Percentiles rank a stretch among this genome's conserved stretches.
These are phyloP conservation scores for Sebastes trivittatus DNA, from an alignment of 2,797 vertebrate species.

Conservation along the genomic window DNA sequence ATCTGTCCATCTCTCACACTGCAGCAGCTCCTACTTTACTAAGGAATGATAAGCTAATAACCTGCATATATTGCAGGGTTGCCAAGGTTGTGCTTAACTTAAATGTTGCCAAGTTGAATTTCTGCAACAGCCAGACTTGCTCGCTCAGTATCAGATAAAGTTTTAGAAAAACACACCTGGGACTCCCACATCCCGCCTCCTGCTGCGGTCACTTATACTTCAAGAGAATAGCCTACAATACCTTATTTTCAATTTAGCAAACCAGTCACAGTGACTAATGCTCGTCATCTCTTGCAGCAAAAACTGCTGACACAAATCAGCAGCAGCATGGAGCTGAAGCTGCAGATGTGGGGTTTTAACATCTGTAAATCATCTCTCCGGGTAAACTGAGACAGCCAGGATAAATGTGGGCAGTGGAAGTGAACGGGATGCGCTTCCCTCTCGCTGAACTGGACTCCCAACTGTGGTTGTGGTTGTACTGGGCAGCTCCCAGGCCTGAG, in stretches of 20 bases:
- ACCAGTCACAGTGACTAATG: slow-evolving; percentile 5
- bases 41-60: background rate
- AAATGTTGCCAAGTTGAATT: background rate
- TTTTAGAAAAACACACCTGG: background rate
- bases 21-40: background rate
- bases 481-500: slow-evolving; percentile 41
- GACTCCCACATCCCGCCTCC: background rate
- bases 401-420: slow-evolving; percentile 52
- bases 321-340: slow-evolving; percentile 30
- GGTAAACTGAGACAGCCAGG: slow-evolving; percentile 52
- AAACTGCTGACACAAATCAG: slow-evolving; percentile 35
- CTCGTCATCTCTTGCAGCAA: slow-evolving; percentile 6
- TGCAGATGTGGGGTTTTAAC: slow-evolving; percentile 48
- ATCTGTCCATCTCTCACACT: background rate
- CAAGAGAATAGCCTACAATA: background rate
- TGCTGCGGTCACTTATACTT: background rate
- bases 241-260: slow-evolving; percentile 5
- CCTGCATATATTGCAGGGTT: background rate
- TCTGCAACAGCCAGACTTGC: background rate
- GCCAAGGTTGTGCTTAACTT: background rate
- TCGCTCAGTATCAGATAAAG: background rate
- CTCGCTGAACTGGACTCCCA: slow-evolving; percentile 48
- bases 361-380: slow-evolving; percentile 63
- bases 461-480: slow-evolving; percentile 52
- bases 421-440: slow-evolving; percentile 51